Evolutionary conservation across 2,797 vertebrate genomes (phyloP).

Genomic region (Falco naumanni): DNA sequence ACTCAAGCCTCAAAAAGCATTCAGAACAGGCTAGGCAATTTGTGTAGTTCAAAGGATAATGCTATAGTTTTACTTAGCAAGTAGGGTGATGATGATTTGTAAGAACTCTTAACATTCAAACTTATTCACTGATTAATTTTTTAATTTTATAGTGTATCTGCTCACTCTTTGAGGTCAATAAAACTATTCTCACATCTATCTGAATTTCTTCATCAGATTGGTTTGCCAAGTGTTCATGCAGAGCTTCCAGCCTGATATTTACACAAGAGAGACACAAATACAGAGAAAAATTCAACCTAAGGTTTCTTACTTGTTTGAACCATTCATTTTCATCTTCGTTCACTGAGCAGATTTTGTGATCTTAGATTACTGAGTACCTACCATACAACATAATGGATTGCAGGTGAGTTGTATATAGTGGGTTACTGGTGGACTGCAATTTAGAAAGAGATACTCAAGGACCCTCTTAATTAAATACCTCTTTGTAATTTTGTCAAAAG

Average conservation of each 20-base stretch:
- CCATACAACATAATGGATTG: background rate
- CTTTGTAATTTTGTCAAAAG: background rate
- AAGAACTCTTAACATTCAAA: background rate
- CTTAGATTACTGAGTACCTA: background rate
- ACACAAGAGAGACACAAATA: background rate
- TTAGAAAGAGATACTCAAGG: background rate
- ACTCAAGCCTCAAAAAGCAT: background rate
- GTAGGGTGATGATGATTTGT: background rate
- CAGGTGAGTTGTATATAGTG: background rate
- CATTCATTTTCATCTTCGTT: background rate
- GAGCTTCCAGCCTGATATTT: background rate
- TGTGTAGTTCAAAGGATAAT: background rate
- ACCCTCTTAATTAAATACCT: background rate
- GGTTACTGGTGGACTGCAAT: background rate
- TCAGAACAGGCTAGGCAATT: background rate
- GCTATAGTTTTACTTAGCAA: background rate
- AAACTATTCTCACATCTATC: background rate
- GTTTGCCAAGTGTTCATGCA: background rate
- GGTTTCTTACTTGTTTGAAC: background rate
- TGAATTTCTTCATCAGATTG: background rate
- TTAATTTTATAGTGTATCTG: background rate
- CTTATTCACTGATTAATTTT: background rate
- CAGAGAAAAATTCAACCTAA: background rate
- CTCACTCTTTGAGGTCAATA: background rate
- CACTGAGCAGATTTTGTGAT: background rate